Conservation (phyloP, 2,888 invertebrate species). For the Caenorhabditis zanzibari region DNA sequence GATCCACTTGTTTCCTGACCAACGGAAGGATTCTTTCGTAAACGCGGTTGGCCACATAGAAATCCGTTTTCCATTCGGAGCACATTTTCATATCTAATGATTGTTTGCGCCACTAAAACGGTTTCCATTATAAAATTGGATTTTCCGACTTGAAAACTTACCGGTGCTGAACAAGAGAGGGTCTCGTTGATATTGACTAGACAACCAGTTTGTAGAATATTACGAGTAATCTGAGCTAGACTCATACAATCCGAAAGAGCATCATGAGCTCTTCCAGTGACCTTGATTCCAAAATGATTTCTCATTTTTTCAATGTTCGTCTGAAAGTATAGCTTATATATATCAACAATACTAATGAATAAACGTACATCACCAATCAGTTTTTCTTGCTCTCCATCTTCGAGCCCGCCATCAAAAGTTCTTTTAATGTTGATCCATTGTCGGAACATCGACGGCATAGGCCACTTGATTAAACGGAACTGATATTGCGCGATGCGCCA, state of each 20-base stretch:
- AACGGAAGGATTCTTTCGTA: conserved; percentile 40
- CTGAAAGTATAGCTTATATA: conserved; percentile 17
- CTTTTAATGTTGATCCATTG: conserved; percentile 42
- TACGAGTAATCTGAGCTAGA: conserved; percentile 15
- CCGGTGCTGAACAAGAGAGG: not conserved
- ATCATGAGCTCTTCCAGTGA: conserved; percentile 30
- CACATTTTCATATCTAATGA: not conserved
- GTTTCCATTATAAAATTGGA: not conserved
- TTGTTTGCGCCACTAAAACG: conserved; percentile 41
- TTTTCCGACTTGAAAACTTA: conserved; percentile 4
- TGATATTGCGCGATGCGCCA: conserved; percentile 56
- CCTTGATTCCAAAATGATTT: conserved; percentile 10
- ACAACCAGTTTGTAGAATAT: conserved; percentile 14
- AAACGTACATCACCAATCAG: conserved; percentile 12
- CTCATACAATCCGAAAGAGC: conserved; percentile 14
- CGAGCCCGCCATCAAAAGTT: conserved; percentile 4
- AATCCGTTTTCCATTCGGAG: conserved; percentile 23
- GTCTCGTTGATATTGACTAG: conserved; percentile 35
- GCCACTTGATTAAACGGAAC: not conserved
- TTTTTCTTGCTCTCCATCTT: conserved; percentile 15
- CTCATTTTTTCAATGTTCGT: conserved; percentile 35
- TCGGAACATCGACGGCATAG: conserved; percentile 40
- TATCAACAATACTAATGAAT: no score
- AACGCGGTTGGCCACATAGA: not conserved
- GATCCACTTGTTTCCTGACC: not conserved